A percentile compares a stretch with the other conserved stretches of the same genome.
These are phyloP conservation scores for Habroteleia sp. DNA, from an alignment of 2,888 invertebrate genomes.

Conservation along the genomic window DNA sequence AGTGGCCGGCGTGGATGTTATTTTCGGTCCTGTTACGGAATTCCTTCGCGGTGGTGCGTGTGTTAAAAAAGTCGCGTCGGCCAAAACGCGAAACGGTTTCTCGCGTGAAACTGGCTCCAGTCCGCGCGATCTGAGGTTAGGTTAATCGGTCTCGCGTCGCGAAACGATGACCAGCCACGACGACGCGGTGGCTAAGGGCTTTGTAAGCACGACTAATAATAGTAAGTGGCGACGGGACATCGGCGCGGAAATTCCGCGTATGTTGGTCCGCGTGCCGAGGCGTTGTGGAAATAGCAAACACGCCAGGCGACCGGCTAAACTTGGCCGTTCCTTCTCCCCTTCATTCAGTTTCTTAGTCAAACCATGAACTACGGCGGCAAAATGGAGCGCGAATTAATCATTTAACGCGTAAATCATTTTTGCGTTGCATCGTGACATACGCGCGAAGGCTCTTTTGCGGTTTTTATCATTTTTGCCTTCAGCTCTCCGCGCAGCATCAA, in stretches of 20 bases:
- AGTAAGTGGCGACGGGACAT: slow-evolving; percentile 35
- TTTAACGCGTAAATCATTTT: slow-evolving; percentile 3
- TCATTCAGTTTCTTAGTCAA: slow-evolving; percentile 11
- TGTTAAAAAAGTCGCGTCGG: slow-evolving; percentile 20
- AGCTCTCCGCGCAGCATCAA: background rate
- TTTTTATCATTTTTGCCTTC: slow-evolving; percentile 8
- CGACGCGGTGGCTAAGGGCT: slow-evolving; percentile 19
- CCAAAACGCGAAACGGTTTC: slow-evolving; percentile 4
- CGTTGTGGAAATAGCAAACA: slow-evolving; percentile 30
- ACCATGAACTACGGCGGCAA: slow-evolving; percentile 9
- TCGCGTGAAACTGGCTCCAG: background rate
- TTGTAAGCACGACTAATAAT: slow-evolving; percentile 32
- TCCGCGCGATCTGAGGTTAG: slow-evolving; percentile 30
- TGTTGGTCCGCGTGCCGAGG: slow-evolving; percentile 18
- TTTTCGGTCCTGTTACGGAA: slow-evolving; percentile 23
- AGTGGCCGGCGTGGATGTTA: slow-evolving; percentile 27
- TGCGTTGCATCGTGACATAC: slow-evolving; percentile 10
- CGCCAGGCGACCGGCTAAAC: slow-evolving; percentile 41
- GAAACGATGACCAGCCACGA: slow-evolving; percentile 42
- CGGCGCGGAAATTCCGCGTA: slow-evolving; percentile 27
- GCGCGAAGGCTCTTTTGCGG: slow-evolving; percentile 29
- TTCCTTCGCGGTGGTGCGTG: background rate
- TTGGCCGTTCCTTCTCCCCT: slow-evolving; percentile 29
- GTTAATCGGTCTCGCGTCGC: slow-evolving; percentile 25
- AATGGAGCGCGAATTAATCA: slow-evolving; percentile 23